Evolutionary conservation across 2,888 invertebrate genomes (phyloP).

Genomic region (Formica aserva): DNA sequence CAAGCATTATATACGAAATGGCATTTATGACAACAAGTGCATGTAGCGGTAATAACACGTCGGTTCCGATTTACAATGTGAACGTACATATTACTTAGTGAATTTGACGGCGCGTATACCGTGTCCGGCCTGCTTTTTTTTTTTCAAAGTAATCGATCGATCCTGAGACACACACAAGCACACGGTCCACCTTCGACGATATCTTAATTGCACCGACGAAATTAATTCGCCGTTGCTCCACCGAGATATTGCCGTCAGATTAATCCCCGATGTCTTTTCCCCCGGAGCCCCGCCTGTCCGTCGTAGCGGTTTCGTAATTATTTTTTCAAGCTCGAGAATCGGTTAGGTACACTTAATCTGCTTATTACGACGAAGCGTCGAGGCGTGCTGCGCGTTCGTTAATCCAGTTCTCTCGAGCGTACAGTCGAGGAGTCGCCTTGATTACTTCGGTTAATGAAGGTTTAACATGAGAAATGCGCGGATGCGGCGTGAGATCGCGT

Average conservation of each 20-base stretch:
- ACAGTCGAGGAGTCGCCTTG: conserved; percentile 13
- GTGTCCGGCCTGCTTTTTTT: conserved; percentile 53
- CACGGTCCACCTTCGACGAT: conserved; percentile 56
- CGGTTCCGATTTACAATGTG: conserved; percentile 43
- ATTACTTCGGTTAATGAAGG: conserved; percentile 47
- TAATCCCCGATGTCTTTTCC: conserved; percentile 61
- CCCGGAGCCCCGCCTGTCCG: conserved; percentile 5
- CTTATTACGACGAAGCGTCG: conserved; percentile 43
- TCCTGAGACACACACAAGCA: conserved; percentile 44
- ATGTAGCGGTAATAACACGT: conserved; percentile 44
- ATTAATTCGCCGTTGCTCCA: conserved; percentile 68
- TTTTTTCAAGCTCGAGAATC: conserved; percentile 59
- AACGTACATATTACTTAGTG: conserved; percentile 45
- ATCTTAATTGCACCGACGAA: conserved; percentile 73
- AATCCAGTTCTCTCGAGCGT: conserved; percentile 44
- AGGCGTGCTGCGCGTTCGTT: conserved; percentile 40
- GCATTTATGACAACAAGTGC: not conserved
- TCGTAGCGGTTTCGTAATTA: conserved; percentile 68
- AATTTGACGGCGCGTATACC: conserved; percentile 40
- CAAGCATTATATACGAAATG: conserved; percentile 2
- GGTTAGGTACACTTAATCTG: conserved; percentile 61
- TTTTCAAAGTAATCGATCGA: conserved; percentile 64
- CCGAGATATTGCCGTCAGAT: conserved; percentile 72
- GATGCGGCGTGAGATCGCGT: conserved; percentile 28
- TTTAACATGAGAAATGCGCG: conserved; percentile 36